A percentile compares a stretch with the other conserved stretches of the same genome.
Evolutionary conservation across 2,797 vertebrate genomes (phyloP).

Genomic region (Syngnathus acus): DNA sequence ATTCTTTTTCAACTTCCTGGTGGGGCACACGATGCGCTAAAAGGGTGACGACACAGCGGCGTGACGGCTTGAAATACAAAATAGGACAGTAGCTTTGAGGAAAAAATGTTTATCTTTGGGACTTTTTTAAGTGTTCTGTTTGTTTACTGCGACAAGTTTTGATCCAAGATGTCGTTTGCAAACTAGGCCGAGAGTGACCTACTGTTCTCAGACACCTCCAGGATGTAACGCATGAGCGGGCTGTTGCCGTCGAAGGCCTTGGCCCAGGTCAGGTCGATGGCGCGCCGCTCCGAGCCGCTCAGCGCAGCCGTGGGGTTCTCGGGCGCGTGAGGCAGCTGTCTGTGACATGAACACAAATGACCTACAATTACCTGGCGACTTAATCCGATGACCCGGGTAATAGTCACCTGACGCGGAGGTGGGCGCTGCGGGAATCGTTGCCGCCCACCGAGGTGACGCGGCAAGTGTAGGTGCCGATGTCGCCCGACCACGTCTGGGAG

Average conservation of each 20-base stretch:
- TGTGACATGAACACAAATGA: conserved; percentile 38
- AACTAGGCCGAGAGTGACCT: background rate
- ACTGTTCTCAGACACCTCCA: conserved; percentile 98
- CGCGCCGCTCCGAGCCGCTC: conserved; percentile 77
- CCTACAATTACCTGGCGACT: background rate
- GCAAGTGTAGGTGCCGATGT: conserved; percentile 94
- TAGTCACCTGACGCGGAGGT: conserved; percentile 86
- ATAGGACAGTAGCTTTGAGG: background rate
- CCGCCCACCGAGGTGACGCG: conserved; percentile 85
- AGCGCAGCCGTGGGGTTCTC: conserved; percentile 80
- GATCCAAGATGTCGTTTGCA: too few relatives aligned
- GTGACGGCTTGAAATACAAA: background rate
- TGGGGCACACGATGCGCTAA: background rate
- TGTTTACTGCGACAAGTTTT: too few relatives aligned
- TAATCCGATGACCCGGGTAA: too few relatives aligned
- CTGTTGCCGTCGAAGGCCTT: conserved; percentile 95
- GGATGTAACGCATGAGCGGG: conserved; percentile 83
- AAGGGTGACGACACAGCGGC: background rate
- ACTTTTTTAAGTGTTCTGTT: too few relatives aligned
- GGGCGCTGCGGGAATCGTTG: conserved; percentile 86
- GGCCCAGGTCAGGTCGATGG: conserved; percentile 91
- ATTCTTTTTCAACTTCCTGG: conserved; percentile 18
- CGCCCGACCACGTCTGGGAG: conserved; percentile 94
- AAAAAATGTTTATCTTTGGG: background rate
- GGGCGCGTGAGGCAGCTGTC: conserved; percentile 88